Percentiles rank a stretch among this genome's conserved stretches.
phyloP scores from a whole-genome alignment of 2,888 invertebrate genomes.

The Helicoverpa assulta region DNA sequence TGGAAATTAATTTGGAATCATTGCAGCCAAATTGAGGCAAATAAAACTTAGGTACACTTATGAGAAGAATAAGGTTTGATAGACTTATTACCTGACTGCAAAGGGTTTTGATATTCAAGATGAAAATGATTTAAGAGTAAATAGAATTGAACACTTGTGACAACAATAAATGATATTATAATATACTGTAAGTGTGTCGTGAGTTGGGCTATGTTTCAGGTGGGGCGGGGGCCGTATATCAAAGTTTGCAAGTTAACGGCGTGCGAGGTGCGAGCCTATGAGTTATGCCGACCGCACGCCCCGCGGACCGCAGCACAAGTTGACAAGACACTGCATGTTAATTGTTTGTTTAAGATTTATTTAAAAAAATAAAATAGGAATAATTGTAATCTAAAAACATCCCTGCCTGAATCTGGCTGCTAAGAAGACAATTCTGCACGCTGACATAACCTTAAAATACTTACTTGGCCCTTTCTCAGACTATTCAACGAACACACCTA shows the following conservation, averaged over 20 bases:
- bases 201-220: constrained; percentile 74
- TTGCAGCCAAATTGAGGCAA: too few species aligned
- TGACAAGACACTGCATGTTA: constrained; percentile 25
- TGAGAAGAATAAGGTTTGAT: too few species aligned
- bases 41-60: too few species aligned
- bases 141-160: constrained; percentile 7
- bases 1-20: too few species aligned
- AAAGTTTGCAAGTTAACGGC: constrained; percentile 86
- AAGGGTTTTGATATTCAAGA: background rate
- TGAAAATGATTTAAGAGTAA: background rate
- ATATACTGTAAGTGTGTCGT: constrained; percentile 36
- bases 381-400: too few species aligned
- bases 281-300: constrained; percentile 86
- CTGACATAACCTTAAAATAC: too few species aligned
- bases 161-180: constrained; percentile 40
- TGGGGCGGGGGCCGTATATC: constrained; percentile 82
- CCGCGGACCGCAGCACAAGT: constrained; percentile 53
- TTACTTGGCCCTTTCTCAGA: too few species aligned
- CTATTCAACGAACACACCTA: too few species aligned
- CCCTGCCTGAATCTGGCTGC: too few species aligned
- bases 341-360: constrained; percentile 5
- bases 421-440: too few species aligned
- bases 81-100: too few species aligned
- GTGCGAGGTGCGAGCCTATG: constrained; percentile 85
- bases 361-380: too few species aligned